Evolutionary conservation across 30 jellyfish, hydroid and myxozoan genomes (phyloP), one percentile per base, ranked within the genome.

Genomic region (Hydractinia echinata): DNA sequence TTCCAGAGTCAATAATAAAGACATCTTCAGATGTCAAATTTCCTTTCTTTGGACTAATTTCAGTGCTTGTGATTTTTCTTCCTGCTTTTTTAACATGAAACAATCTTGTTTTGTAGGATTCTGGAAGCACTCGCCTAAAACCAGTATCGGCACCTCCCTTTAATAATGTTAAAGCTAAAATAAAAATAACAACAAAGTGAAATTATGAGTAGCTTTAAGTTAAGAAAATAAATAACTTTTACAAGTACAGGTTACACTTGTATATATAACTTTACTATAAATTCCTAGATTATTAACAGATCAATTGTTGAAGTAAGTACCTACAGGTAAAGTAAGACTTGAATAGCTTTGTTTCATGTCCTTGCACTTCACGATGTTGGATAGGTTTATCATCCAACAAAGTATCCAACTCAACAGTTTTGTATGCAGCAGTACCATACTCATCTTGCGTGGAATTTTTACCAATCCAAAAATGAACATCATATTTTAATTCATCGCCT

Each of bases 391-490:
- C 99, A 85, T 94, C 99, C 71, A 94, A 84, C 54, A 80, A 85
- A n/a, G 99, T 94, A 73, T 94, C 99, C 84, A 94, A 86, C 71
- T 94, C 99, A 71, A 94, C 99, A 39, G 99, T 94, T 67, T 94
- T 94, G 89, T 94, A 94, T 8, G 99, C 99, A 8, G 99, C 99
- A 2, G 99, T 94, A 21, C 97, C 99, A 85, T 94, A 94, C 73
- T 94, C 99, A 88, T 94, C 99, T 79, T 94, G 99, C 10, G 95
- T 54, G 69, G 99, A 94, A 51, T 87, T 76, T 74, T 84, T 83
- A 72, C 99, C 99, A 82, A 94, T 94, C 99, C 99, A 94, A 67
- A 94, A 94, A 83, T 94, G 99, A 14, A 94, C 92, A 85, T 94
- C 99, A 82, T 88, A 88, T 20, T 84, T 74, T 30, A 94, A 89